These are phyloP conservation scores for Nanorana parkeri DNA, from an alignment of 2,113 vertebrate genomes.

Conservation along the genomic window DNA sequence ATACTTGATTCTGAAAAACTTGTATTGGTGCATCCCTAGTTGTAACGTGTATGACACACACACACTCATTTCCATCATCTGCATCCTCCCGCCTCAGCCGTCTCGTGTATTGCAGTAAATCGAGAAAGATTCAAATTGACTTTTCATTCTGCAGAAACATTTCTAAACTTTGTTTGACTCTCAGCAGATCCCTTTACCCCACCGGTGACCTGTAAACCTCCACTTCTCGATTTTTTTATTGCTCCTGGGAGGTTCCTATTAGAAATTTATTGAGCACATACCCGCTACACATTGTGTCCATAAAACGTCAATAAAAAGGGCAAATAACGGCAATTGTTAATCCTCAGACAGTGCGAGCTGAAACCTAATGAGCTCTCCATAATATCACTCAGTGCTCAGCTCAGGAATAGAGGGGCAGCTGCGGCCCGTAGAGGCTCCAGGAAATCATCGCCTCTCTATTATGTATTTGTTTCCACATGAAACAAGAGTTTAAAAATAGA, in stretches of 20 bases:
- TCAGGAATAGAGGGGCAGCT: constrained; percentile 18
- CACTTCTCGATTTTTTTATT: constrained; percentile 43
- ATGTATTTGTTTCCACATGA: constrained; percentile 22
- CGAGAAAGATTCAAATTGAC: constrained; percentile 26
- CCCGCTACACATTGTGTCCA: constrained; percentile 55
- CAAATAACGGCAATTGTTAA: constrained; percentile 49
- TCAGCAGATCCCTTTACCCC: constrained; percentile 45
- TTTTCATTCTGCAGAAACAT: constrained; percentile 24
- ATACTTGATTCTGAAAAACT: no score
- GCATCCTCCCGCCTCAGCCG: no score
- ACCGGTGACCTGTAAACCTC: constrained; percentile 53
- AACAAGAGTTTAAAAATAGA: constrained; percentile 29
- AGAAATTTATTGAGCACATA: constrained; percentile 58
- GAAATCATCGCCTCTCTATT: constrained; percentile 40
- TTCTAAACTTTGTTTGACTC: constrained; percentile 36
- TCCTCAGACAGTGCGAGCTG: constrained; percentile 45
- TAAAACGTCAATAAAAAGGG: constrained; percentile 56
- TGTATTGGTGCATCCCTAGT: no score
- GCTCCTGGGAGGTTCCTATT: constrained; percentile 48
- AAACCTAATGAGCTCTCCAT: constrained; percentile 28
- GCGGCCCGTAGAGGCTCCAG: not conserved
- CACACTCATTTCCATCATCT: no score
- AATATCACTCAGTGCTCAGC: not conserved
- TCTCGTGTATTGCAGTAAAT: no score
- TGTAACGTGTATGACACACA: no score